Base-by-base conservation (phyloP, 2,113 vertebrate species). In the Epinephelus lanceolatus region DNA sequence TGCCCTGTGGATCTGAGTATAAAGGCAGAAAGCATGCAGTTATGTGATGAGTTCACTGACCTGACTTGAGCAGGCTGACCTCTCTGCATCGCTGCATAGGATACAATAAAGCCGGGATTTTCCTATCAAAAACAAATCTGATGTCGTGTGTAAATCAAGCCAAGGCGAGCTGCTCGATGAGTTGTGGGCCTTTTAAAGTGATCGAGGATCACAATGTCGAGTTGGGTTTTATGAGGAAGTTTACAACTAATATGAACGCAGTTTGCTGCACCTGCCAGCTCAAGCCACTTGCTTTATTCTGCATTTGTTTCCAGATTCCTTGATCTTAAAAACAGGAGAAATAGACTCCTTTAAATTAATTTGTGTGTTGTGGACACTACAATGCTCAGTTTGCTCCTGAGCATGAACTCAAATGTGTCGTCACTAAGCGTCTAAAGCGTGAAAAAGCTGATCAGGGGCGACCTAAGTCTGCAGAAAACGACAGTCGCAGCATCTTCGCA, bases 231-330 rank as follows among this genome's bases (percentile, higher is more conserved):
- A 89, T 13, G 56, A 42, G 62, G 0, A 72, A 0, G 40, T 80
- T 85, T 67, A 70, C 63, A 69, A 57, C 27, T 15, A 71, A 78
- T 67, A 68, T 15, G 52, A 60, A 61, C 8, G 6, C 53, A 55
- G 18, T 59, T 53, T 30, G 30, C 53, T 21, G 33, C 33, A 37
- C 33, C 42, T 45, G 42, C 42, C 42, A 45, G 42, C 42, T 45
- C 40, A 42, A 42, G 7, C 11, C 42, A 45, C 11, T 42, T 3
- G 69, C 37, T 69, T 68, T 42, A 5, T 61, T 62, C 71, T 18
- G 55, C 67, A 18, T 68, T 56, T 10, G 49, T 80, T 57, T 23
- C 23, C 71, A 57, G 40, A 49, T 77, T 49, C 68, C 33, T 70
- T 23, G 19, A 70, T 47, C 67, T 78, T 13, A 37, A 65, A 57